Percentiles rank a stretch among this genome's conserved stretches.
Evolutionary conservation across 2,888 invertebrate species (phyloP).

Genomic region (Mythimna lalbum): DNA sequence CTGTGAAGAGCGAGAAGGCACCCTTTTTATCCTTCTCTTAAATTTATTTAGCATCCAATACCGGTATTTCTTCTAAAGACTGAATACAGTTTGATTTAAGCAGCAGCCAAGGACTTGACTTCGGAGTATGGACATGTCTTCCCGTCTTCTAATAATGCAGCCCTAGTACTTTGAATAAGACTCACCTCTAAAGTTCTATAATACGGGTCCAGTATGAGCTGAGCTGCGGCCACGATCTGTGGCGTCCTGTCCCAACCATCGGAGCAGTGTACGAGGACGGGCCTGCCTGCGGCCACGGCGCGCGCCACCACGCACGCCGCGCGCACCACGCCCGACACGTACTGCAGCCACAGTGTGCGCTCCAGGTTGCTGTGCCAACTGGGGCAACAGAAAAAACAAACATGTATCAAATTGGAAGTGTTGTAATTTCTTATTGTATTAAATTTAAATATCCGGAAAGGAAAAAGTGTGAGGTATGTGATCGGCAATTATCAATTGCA

Average conservation of each 20-base stretch:
- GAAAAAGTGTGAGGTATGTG: background rate
- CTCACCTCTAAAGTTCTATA: slow-evolving; percentile 97
- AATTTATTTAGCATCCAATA: too few relatives aligned
- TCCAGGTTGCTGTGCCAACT: slow-evolving; percentile 98
- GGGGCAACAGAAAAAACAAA: slow-evolving; percentile 44
- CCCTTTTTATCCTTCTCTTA: too few relatives aligned
- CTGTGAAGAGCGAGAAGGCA: too few relatives aligned
- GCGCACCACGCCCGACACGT: slow-evolving; percentile 95
- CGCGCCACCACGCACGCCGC: slow-evolving; percentile 95
- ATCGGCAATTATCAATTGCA: background rate
- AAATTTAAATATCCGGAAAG: background rate
- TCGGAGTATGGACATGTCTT: too few relatives aligned
- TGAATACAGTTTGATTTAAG: too few relatives aligned
- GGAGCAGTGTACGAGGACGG: slow-evolving; percentile 99
- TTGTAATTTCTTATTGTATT: background rate
- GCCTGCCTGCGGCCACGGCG: slow-evolving; percentile 95
- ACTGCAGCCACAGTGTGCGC: slow-evolving; percentile 97
- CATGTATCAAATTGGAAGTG: too few relatives aligned
- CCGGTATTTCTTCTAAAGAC: too few relatives aligned
- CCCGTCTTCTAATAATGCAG: background rate
- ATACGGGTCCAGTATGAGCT: slow-evolving; percentile 97
- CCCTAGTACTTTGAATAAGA: background rate
- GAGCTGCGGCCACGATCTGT: slow-evolving; percentile 98
- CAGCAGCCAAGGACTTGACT: too few relatives aligned
- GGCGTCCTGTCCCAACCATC: slow-evolving; percentile 99